These are phyloP conservation scores for Otocyon megalotis DNA, from an alignment of 2,113 vertebrate genomes.

Conservation along the genomic window DNA sequence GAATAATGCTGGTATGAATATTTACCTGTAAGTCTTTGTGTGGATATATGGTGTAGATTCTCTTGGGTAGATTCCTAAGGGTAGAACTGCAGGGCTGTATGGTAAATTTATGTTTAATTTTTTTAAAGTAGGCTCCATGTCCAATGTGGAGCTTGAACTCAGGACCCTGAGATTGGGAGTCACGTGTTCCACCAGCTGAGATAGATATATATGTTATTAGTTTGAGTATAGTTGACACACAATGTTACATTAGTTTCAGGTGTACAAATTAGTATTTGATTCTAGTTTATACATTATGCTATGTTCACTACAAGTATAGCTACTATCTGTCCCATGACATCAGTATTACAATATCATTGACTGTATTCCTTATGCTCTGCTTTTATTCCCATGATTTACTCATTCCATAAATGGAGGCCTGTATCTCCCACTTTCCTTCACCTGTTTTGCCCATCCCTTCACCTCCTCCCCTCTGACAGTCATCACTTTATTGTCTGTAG, in stretches of 20 bases:
- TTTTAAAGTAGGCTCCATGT: not conserved
- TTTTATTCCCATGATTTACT: not conserved
- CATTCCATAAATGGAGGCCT: not conserved
- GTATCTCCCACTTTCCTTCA: not conserved
- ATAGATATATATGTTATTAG: not conserved
- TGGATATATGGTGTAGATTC: slow-evolving; percentile 5
- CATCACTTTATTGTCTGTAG: not conserved
- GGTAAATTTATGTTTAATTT: not conserved
- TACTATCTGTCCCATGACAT: not conserved
- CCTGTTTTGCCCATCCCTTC: not conserved
- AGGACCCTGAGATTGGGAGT: not conserved
- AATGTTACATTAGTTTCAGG: not conserved
- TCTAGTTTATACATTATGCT: not conserved
- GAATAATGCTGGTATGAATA: slow-evolving; percentile 4
- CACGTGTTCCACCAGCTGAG: not conserved
- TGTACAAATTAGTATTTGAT: not conserved
- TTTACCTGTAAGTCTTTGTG: slow-evolving; percentile 4
- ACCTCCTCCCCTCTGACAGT: not conserved
- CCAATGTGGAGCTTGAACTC: not conserved
- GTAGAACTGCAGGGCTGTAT: not conserved
- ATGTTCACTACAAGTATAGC: not conserved
- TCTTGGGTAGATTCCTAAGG: not conserved
- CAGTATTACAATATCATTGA: not conserved
- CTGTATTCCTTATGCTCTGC: not conserved
- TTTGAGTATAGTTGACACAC: not conserved